Evolutionary conservation across 2,113 vertebrate species (phyloP).

Genomic region (Chaenocephalus aceratus): DNA sequence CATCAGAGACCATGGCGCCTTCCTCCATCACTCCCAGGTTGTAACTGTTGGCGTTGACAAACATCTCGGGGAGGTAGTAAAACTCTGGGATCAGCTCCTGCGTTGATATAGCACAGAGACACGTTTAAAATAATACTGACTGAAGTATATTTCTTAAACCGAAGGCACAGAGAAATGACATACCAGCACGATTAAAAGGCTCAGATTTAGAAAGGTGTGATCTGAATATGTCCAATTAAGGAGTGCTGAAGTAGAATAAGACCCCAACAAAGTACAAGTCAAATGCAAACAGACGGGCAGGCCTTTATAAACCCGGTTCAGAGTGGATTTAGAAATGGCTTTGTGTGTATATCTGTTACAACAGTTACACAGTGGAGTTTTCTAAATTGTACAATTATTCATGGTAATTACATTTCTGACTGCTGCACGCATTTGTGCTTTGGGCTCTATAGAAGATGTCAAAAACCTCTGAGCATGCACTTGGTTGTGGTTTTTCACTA

Average conservation of each 20-base stretch:
- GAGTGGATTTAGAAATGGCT: slow-evolving; percentile 28
- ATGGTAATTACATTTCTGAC: slow-evolving; percentile 53
- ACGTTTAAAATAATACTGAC: slow-evolving; percentile 1
- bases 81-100: slow-evolving; percentile 99
- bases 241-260: not conserved
- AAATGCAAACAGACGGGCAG: not conserved
- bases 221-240: not conserved
- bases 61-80: slow-evolving; percentile 99
- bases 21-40: slow-evolving; percentile 99
- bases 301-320: slow-evolving; percentile 9
- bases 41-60: slow-evolving; percentile 96
- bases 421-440: slow-evolving; percentile 27
- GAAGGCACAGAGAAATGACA: not conserved
- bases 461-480: slow-evolving; percentile 28
- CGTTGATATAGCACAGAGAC: slow-evolving; percentile 1
- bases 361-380: slow-evolving; percentile 24
- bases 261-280: not conserved
- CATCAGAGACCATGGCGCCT: slow-evolving; percentile 93
- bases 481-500: slow-evolving; percentile 11
- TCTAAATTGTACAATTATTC: slow-evolving; percentile 45
- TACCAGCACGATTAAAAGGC: not conserved
- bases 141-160: slow-evolving; percentile 8
- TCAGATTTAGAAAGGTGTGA: slow-evolving; percentile 3
- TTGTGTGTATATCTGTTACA: slow-evolving; percentile 9
- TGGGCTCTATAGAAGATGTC: slow-evolving; percentile 34